Conservation (phyloP, 2,797 vertebrate genomes). For the Taeniopygia guttata region DNA sequence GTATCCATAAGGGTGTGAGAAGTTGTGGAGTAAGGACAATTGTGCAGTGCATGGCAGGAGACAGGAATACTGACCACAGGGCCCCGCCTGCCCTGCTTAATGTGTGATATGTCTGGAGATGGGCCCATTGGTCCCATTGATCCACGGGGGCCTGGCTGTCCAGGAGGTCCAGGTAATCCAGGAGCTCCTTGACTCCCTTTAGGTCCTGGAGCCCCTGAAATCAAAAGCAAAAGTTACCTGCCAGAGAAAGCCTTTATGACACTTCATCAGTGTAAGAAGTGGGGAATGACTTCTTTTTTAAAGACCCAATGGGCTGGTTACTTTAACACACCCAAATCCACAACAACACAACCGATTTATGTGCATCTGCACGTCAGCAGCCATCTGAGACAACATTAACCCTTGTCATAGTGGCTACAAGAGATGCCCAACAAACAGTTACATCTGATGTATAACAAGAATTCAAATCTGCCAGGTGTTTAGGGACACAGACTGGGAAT, state of each 20-base stretch:
- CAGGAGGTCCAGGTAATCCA: conserved; percentile 83
- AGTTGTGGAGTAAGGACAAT: background rate
- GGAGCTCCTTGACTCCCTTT: conserved; percentile 83
- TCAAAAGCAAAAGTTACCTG: background rate
- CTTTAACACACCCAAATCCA: background rate
- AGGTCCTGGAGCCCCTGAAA: conserved; percentile 86
- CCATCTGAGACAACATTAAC: background rate
- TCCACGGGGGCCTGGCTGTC: conserved; percentile 89
- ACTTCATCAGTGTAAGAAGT: background rate
- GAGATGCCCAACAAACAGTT: background rate
- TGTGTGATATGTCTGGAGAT: conserved; percentile 89
- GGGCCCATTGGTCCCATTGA: conserved; percentile 95
- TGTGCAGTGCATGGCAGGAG: background rate
- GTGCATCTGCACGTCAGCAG: background rate
- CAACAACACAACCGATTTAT: background rate
- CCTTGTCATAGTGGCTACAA: background rate
- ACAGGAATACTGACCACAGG: conserved; percentile 86
- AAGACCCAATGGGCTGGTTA: background rate
- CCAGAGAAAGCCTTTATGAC: background rate
- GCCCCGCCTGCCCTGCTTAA: conserved; percentile 92
- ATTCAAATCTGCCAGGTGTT: background rate
- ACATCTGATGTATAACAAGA: background rate
- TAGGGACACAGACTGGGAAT: background rate
- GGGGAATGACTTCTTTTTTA: background rate
- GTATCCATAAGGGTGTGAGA: background rate